phyloP scores from a whole-genome alignment of 2,888 invertebrate species.

The Uropetala carovei region DNA sequence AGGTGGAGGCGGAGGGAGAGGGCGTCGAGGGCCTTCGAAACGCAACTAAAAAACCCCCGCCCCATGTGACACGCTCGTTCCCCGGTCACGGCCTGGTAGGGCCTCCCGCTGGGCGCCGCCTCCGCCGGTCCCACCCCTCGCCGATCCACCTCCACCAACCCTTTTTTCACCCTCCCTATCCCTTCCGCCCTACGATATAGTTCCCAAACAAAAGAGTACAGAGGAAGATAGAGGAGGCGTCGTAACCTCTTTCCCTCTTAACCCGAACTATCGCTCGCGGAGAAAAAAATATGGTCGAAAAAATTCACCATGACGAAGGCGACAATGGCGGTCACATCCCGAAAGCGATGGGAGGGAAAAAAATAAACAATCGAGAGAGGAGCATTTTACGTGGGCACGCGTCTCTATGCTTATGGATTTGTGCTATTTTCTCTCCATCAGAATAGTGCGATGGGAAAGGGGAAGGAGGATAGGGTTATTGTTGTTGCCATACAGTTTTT shows the following conservation, averaged over 20 bases:
- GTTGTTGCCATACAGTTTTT: constrained; percentile 46
- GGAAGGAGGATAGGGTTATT: constrained; percentile 51
- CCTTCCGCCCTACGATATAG: constrained; percentile 42
- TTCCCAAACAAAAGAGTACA: constrained; percentile 48
- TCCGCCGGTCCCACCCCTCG: not conserved
- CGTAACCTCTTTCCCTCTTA: constrained; percentile 23
- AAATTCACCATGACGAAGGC: constrained; percentile 50
- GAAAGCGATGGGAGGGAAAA: not conserved
- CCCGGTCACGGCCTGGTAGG: constrained; percentile 53
- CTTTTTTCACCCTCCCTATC: not conserved
- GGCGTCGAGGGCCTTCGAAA: constrained; percentile 34
- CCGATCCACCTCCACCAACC: not conserved
- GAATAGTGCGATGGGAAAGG: not conserved
- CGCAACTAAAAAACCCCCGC: constrained; percentile 40
- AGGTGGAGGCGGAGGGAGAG: constrained; percentile 5
- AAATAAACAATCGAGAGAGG: constrained; percentile 37
- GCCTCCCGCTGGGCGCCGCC: constrained; percentile 63
- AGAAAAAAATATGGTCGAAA: constrained; percentile 2
- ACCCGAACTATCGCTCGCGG: constrained; percentile 34
- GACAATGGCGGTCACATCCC: constrained; percentile 46
- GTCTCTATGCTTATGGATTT: constrained; percentile 49
- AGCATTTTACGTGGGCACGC: constrained; percentile 30
- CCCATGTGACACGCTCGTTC: constrained; percentile 43
- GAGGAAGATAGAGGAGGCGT: constrained; percentile 15
- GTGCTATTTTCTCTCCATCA: constrained; percentile 19